Evolutionary conservation across 2,888 invertebrate genomes (phyloP).

Genomic region (Drosophila meridiana): DNA sequence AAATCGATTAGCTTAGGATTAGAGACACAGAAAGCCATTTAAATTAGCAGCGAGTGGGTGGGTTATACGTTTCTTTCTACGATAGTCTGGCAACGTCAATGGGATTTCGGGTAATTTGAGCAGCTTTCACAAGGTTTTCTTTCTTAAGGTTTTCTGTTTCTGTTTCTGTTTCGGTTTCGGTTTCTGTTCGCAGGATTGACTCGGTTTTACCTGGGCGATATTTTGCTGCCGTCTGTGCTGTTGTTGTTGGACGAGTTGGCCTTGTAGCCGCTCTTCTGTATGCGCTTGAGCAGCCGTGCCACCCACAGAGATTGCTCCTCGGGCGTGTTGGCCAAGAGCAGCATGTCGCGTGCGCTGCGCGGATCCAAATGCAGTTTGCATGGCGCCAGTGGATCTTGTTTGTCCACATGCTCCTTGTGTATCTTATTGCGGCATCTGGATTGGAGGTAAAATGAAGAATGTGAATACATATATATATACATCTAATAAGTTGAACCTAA

Average conservation of each 20-base stretch:
- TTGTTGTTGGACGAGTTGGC: conserved; percentile 89
- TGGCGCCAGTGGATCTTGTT: conserved; percentile 93
- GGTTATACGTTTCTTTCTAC: not conserved
- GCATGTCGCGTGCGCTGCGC: conserved; percentile 95
- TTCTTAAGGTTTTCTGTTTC: conserved; percentile 72
- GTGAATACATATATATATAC: not conserved
- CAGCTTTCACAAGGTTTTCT: not conserved
- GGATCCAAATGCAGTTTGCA: conserved; percentile 99
- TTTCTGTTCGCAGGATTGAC: not conserved
- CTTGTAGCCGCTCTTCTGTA: conserved; percentile 96
- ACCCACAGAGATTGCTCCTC: conserved; percentile 98
- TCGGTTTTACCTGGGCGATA: conserved; percentile 90
- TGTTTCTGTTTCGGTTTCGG: not conserved
- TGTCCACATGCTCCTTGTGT: conserved; percentile 97
- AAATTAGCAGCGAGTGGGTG: conserved; percentile 34
- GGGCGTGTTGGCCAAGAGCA: conserved; percentile 93
- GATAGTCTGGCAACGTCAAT: conserved; percentile 52
- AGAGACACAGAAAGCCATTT: conserved; percentile 52
- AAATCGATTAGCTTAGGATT: conserved; percentile 51
- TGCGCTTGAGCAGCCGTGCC: conserved; percentile 94
- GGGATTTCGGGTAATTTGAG: not conserved
- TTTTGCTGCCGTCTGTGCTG: conserved; percentile 88
- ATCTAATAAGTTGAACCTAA: not conserved
- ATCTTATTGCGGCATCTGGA: conserved; percentile 97
- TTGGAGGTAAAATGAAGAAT: not conserved